A percentile compares a stretch with the other conserved stretches of the same genome.
Evolutionary conservation across 2,888 invertebrate species (phyloP).

Genomic region (Drosophila ustulata): DNA sequence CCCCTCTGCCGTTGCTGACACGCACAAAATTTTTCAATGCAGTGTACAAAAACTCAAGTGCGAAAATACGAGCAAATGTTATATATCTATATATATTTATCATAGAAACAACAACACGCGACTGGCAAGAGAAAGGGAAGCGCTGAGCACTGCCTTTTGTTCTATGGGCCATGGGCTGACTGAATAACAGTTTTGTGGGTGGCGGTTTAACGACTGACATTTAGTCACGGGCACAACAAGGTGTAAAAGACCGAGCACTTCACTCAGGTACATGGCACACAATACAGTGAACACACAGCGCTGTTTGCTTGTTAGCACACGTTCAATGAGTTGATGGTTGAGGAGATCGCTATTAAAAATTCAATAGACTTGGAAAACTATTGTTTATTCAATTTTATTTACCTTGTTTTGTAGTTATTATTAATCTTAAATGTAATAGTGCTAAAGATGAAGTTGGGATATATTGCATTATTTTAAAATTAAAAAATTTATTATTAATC

Average conservation of each 20-base stretch:
- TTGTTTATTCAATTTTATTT: too few relatives aligned
- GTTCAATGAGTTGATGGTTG: neutral
- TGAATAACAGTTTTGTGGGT: conserved; percentile 12
- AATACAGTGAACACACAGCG: conserved; percentile 9
- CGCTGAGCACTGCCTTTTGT: conserved; percentile 51
- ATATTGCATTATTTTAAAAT: too few relatives aligned
- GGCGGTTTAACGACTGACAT: conserved; percentile 28
- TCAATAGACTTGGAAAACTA: too few relatives aligned
- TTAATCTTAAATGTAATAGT: too few relatives aligned
- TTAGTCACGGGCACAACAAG: conserved; percentile 33
- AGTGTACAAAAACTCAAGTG: conserved; percentile 56
- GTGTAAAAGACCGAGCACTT: conserved; percentile 35
- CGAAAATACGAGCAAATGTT: conserved; percentile 40
- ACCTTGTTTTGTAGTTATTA: too few relatives aligned
- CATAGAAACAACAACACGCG: conserved; percentile 18
- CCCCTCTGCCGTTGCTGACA: conserved; percentile 70
- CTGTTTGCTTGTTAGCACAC: neutral
- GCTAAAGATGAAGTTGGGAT: too few relatives aligned
- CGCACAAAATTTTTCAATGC: conserved; percentile 73
- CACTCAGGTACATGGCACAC: neutral
- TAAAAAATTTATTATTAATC: too few relatives aligned
- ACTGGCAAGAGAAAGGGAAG: neutral
- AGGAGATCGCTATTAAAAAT: neutral
- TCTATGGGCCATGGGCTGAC: conserved; percentile 37
- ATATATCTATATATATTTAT: conserved; percentile 45